These are phyloP conservation scores for Aphodius granarius DNA, from an alignment of 2,888 invertebrate genomes.

Conservation along the genomic window DNA sequence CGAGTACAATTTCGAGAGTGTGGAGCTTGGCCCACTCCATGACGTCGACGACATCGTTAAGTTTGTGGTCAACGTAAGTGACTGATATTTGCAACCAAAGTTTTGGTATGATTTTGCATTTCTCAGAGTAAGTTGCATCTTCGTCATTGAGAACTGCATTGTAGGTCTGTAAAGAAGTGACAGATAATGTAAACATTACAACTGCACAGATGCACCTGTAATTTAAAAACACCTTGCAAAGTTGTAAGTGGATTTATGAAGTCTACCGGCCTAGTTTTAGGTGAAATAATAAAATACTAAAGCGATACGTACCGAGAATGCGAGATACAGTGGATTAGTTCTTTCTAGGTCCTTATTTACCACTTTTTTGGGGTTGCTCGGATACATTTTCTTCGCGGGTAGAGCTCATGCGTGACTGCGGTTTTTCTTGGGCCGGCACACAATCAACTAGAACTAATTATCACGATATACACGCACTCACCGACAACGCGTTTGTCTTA, in stretches of 20 bases:
- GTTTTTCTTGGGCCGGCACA: conserved; percentile 27
- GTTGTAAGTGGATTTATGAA: background rate
- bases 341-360: conserved; percentile 1
- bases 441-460: conserved; percentile 19
- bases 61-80: conserved; percentile 29
- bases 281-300: conserved; percentile 11
- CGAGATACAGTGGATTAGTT: conserved; percentile 37
- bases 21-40: conserved; percentile 52
- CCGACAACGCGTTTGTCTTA: background rate
- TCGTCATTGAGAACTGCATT: conserved; percentile 48
- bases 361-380: background rate
- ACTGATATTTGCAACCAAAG: conserved; percentile 42
- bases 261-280: background rate
- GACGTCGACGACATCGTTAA: conserved; percentile 47
- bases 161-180: conserved; percentile 44
- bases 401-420: conserved; percentile 38
- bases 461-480: conserved; percentile 24
- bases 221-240: background rate
- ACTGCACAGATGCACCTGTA: background rate
- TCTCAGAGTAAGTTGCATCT: conserved; percentile 44
- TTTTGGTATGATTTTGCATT: conserved; percentile 46
- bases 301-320: conserved; percentile 51
- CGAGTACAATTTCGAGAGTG: conserved; percentile 50
- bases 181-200: background rate
- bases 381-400: conserved; percentile 43